A percentile compares a stretch with the other conserved stretches of the same genome.
These are phyloP conservation scores for Parapristionchus giblindavisi DNA, from an alignment of 2,888 invertebrate genomes.

Conservation along the genomic window DNA sequence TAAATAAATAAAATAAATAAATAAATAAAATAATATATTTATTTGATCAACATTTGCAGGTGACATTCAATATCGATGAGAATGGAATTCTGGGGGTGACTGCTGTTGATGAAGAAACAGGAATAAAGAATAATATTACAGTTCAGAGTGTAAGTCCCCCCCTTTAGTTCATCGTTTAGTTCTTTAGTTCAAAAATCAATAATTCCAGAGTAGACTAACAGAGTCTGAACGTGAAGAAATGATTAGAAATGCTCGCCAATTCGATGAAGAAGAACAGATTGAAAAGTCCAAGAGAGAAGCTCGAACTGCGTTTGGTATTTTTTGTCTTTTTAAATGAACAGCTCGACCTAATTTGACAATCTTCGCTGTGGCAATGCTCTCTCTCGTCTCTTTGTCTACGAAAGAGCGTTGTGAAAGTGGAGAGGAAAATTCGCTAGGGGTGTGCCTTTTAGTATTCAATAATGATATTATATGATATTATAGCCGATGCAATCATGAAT, in stretches of 20 bases:
- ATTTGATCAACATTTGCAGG: background rate
- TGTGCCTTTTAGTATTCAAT: too few relatives aligned
- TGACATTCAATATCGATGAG: background rate
- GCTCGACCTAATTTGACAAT: too few relatives aligned
- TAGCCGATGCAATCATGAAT: too few relatives aligned
- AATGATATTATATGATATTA: too few relatives aligned
- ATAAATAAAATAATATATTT: too few relatives aligned
- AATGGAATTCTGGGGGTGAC: background rate
- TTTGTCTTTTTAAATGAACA: too few relatives aligned
- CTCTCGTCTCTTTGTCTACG: too few relatives aligned
- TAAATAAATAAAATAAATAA: too few relatives aligned
- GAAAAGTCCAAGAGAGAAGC: background rate
- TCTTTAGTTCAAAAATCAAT: background rate
- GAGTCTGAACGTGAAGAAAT: background rate
- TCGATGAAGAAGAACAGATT: background rate
- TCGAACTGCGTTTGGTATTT: background rate
- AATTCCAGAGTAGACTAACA: background rate
- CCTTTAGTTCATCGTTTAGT: background rate
- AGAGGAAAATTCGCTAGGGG: too few relatives aligned
- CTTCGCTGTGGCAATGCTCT: too few relatives aligned
- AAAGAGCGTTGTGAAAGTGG: too few relatives aligned
- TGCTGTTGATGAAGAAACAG: background rate
- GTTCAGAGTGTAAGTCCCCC: background rate
- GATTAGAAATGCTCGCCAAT: background rate
- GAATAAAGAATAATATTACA: background rate